Evolutionary conservation across 1,140 invertebrate genomes (phyloP).

Genomic region (Centruroides vittatus): DNA sequence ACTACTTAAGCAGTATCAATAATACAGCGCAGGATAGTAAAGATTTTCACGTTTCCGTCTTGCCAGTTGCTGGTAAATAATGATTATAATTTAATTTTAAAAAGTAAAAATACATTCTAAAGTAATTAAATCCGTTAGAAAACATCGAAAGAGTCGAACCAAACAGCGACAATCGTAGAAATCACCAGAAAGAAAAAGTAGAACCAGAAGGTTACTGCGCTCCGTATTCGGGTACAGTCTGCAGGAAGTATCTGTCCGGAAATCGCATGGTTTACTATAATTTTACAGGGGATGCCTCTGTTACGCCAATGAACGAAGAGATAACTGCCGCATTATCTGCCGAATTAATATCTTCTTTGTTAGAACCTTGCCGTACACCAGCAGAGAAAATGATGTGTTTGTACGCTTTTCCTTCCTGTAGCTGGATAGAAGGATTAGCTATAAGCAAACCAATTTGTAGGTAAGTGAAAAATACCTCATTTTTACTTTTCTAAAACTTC

Average conservation of each 20-base stretch:
- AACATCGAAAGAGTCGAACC: not conserved
- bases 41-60: conserved; percentile 11
- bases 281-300: conserved; percentile 25
- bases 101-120: too few relatives aligned
- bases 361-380: conserved; percentile 64
- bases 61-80: conserved; percentile 4
- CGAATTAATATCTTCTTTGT: conserved; percentile 60
- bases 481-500: not conserved
- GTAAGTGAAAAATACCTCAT: conserved; percentile 15
- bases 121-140: too few relatives aligned
- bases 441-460: conserved; percentile 23
- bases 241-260: conserved; percentile 56
- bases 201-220: conserved; percentile 52
- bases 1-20: conserved; percentile 15
- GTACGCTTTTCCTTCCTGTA: conserved; percentile 81
- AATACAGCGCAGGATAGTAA: conserved; percentile 3
- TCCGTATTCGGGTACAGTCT: conserved; percentile 74
- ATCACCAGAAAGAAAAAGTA: not conserved
- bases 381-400: conserved; percentile 78
- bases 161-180: not conserved
- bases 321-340: conserved; percentile 66
- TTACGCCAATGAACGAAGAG: conserved; percentile 63
- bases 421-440: conserved; percentile 34
- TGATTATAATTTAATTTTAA: too few relatives aligned
- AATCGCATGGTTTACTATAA: conserved; percentile 69